A percentile compares a stretch with the other conserved stretches of the same genome.
phyloP scores from a whole-genome alignment of 2,113 vertebrate genomes.

The Mungos mungo region DNA sequence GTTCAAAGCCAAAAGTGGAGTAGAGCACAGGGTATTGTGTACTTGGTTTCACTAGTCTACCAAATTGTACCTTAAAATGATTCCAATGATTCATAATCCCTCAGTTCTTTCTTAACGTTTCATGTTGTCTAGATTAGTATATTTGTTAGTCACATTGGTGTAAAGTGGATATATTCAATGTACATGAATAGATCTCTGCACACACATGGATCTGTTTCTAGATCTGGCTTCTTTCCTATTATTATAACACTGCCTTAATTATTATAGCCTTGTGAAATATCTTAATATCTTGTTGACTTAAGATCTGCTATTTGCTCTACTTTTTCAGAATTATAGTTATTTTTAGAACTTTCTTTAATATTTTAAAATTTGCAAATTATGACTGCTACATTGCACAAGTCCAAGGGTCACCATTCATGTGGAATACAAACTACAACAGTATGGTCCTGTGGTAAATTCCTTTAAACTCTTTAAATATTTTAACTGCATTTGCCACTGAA shows the following conservation, averaged over 20 bases:
- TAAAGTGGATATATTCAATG: not conserved
- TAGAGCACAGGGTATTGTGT: not conserved
- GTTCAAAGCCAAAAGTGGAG: not conserved
- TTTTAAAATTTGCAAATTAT: not conserved
- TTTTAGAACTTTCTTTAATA: constrained; percentile 12
- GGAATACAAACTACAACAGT: not conserved
- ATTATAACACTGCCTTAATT: not conserved
- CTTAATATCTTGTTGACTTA: not conserved
- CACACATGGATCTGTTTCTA: not conserved
- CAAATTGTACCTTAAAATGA: not conserved
- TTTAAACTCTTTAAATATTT: constrained; percentile 13
- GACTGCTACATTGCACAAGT: not conserved
- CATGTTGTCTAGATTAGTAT: not conserved
- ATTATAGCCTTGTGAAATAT: not conserved
- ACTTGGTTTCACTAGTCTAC: not conserved
- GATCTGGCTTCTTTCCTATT: not conserved
- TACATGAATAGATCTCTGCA: not conserved
- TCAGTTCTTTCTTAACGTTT: not conserved
- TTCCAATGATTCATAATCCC: not conserved
- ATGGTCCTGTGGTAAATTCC: not conserved
- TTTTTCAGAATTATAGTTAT: not conserved
- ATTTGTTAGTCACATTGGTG: not conserved
- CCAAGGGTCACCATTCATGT: not conserved
- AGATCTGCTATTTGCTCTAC: not conserved
- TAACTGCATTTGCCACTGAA: not conserved